Base-by-base conservation (phyloP, 2,888 invertebrate species). In the Graphium colonna region DNA sequence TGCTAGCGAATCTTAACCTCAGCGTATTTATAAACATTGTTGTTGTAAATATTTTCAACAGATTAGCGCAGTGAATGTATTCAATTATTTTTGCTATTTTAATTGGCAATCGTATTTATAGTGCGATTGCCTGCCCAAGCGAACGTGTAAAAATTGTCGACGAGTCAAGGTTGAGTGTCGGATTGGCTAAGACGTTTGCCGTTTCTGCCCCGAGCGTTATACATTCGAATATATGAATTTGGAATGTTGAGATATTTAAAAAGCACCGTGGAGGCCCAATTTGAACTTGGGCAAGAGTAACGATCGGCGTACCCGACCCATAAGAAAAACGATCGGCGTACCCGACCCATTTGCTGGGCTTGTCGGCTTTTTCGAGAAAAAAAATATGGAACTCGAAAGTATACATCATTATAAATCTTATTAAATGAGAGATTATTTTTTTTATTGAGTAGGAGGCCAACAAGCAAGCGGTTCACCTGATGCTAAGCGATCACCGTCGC, bases 81-180 rank as follows among this genome's bases (percentile, higher is more conserved):
- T 42, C 21, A 46, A n/a, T n/a, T n/a, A n/a, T n/a, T n/a, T n/a
- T n/a, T n/a, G n/a, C n/a, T n/a, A n/a, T n/a, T 47, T 47, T 41
- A 28, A 52, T 47, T 48, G 36, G 26, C 17, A 43, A 41, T 38
- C n/a, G n/a, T 52, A 52, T 51, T 51, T 43, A 43, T 51, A 43
- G 51, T 41, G 47, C n/a, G 42, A 38, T n/a, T n/a, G n/a, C n/a
- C 41, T 38, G 28, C 41, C 41, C 12, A 36, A 33, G 52, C 26
- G 47, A 52, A 47, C n/a, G n/a, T 42, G 52, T 52, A 42, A 47
- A 52, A 52, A 52, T 46, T 28, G 40, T 36, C 42, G 47, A 52
- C 42, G 43, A 52, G 52, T 52, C 52, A 52, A 52, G 52, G 52
- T 52, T 52, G 38, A 28, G 16, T 52, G 10, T 52, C 42, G 47